Evolutionary conservation across 2,888 invertebrate genomes (phyloP), one percentile per base, ranked within the genome.

Genomic region (Aleiodes leptofemur): DNA sequence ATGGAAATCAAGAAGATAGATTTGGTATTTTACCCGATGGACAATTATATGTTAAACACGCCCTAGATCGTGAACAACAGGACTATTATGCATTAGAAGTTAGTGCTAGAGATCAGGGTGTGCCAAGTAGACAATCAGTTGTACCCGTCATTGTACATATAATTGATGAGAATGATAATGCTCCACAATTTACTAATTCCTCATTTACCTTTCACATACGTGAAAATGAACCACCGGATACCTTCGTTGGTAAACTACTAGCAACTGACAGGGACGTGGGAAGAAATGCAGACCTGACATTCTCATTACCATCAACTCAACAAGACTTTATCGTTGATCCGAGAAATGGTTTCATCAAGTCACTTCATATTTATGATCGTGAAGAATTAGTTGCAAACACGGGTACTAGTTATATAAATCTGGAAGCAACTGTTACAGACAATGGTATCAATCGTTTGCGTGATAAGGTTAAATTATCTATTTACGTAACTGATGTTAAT

Each of bases 11-110:
- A 6, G 96, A 96, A 84, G 93, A 92, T 59, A 95, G 95, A 86
- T 98, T 98, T 90, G 98, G 97, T 0, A 94, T 98, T 55, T 98
- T 98, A 86, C 98, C 98, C 0, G 97, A 98, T 90, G 98, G 98
- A 0, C 95, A 93, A 86, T 90, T 98, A 43, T 98, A 96, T 89
- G 96, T 98, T 0, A 95, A 95, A 84, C 95, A 95, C 80, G 90
- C 93, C 1, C 90, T 98, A 75, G 98, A 98, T 89, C 92, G 98
- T 77, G 98, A 98, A 91, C 94, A 95, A 82, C 93, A 94, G 82
- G 97, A 98, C 89, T 97, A 97, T 88, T 98, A 97, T 90, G 96
- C 96, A 0, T 90, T 98, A 73, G 95, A 95, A 3, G 94, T 98
- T 48, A 93, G 94, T 38, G 98, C 96, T 1, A 92, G 91, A 71